Base-by-base conservation (phyloP, 2,888 invertebrate species). In the Campoplex capitator region DNA sequence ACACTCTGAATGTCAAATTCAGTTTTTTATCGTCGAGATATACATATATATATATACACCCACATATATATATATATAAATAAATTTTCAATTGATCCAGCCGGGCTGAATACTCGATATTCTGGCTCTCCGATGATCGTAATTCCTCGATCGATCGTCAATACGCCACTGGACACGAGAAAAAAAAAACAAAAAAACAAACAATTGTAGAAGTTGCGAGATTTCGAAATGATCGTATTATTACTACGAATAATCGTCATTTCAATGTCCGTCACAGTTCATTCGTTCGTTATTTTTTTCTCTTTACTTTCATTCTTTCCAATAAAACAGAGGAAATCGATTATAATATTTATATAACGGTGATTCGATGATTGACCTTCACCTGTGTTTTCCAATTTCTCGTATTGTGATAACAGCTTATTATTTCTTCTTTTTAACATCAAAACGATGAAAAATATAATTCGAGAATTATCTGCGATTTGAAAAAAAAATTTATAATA, bases 321-420 rank as follows among this genome's bases (percentile, higher is more conserved):
- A 82, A 84, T 84, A 82, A 87, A 83, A 76, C 48, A 42, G 81
- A 84, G 71, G 28, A 73, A 65, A 81, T 38, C 51, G 76, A 73
- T 62, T 62, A 77, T 58, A 32, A 79, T 62, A 77, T 68, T 74
- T 74, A 56, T 38, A n/a, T 23, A 74, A 58, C 38, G 23, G 38
- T 9, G 74, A 42, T 23, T 74, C 23, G 13, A 56, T 58, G 56
- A 7, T 23, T 56, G 11, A 32, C 58, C 28, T 16, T 28, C 13
- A 32, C 13, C 23, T n/a, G 2, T 51, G 51, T 51, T 16, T 51
- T 16, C 51, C 51, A 4, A 3, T 51, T 16, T 51, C 51, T 18
- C 51, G 16, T 4, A 16, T 0, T 16, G 51, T 51, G 13, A 48
- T 48, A 48, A 48, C 48, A 48, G 48, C 16, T 51, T 3, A 51